A percentile compares a stretch with the other conserved stretches of the same genome.
phyloP scores from a whole-genome alignment of 2,888 invertebrate species.

The Acholoe squamosa region DNA sequence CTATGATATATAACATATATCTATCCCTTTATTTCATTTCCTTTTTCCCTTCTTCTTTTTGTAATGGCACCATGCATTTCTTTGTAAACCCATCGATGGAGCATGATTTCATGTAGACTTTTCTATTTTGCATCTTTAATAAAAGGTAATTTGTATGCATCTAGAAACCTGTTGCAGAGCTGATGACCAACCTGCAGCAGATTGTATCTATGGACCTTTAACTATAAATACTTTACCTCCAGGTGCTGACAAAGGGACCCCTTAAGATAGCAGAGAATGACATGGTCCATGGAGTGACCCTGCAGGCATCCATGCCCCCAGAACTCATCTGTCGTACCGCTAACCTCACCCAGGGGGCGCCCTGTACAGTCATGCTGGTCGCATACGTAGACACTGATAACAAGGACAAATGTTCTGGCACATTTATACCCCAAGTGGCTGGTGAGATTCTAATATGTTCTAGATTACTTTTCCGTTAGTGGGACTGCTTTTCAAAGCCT shows the following conservation, averaged over 20 bases:
- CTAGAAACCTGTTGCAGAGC: too few species aligned
- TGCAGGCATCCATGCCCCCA: constrained; percentile 57
- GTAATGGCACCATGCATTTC: too few species aligned
- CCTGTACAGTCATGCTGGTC: neutral
- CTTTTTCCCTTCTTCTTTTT: too few species aligned
- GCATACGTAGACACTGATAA: neutral
- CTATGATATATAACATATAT: too few species aligned
- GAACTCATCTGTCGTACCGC: constrained; percentile 45
- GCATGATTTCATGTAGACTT: too few species aligned
- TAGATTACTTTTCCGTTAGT: neutral
- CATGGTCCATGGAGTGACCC: neutral
- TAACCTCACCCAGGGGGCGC: neutral
- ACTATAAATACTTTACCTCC: neutral
- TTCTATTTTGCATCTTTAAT: too few species aligned
- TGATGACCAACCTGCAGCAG: too few species aligned
- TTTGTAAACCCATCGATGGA: too few species aligned
- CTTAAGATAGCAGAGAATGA: constrained; percentile 11
- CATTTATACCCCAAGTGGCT: constrained; percentile 8
- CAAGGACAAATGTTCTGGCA: neutral
- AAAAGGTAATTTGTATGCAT: too few species aligned
- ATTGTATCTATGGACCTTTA: too few species aligned
- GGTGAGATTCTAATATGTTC: neutral
- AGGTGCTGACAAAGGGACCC: constrained; percentile 19
- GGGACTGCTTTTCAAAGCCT: too few species aligned
- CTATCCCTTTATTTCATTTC: too few species aligned